These are phyloP conservation scores for Ianthella basta DNA, from an alignment of 37 sponge, comb jelly and placozoan genomes.

Conservation along the genomic window DNA sequence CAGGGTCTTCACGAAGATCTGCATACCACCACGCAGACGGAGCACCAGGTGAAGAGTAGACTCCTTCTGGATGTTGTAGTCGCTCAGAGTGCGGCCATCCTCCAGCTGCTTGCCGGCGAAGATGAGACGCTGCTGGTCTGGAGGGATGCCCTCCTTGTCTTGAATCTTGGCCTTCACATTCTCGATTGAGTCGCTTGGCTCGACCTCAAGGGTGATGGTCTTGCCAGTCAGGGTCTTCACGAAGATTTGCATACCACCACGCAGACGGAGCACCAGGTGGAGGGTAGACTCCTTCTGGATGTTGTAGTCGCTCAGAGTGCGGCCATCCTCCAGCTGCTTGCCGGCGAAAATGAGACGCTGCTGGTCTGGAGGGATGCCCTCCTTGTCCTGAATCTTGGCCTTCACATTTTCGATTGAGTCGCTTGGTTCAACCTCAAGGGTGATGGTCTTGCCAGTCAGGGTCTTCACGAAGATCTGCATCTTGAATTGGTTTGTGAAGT, in stretches of 20 bases:
- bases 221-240: constrained; percentile 84
- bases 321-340: constrained; percentile 72
- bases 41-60: constrained; percentile 66
- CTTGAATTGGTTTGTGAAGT: no score
- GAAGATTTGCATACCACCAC: constrained; percentile 77
- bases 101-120: constrained; percentile 83
- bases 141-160: constrained; percentile 85
- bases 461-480: constrained; percentile 98
- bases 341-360: constrained; percentile 98
- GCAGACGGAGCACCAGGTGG: constrained; percentile 14
- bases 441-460: constrained; percentile 95
- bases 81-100: constrained; percentile 78
- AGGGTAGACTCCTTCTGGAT: constrained; percentile 52
- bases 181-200: constrained; percentile 79
- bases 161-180: constrained; percentile 85
- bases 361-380: constrained; percentile 96
- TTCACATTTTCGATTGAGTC: constrained; percentile 98
- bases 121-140: constrained; percentile 82
- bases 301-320: constrained; percentile 36
- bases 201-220: constrained; percentile 82
- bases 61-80: constrained; percentile 87
- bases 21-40: constrained; percentile 85
- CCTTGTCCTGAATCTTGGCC: constrained; percentile 94
- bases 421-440: constrained; percentile 91
- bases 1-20: constrained; percentile 97